phyloP scores from a whole-genome alignment of 2,797 vertebrate genomes.

The Limnodromus scolopaceus region DNA sequence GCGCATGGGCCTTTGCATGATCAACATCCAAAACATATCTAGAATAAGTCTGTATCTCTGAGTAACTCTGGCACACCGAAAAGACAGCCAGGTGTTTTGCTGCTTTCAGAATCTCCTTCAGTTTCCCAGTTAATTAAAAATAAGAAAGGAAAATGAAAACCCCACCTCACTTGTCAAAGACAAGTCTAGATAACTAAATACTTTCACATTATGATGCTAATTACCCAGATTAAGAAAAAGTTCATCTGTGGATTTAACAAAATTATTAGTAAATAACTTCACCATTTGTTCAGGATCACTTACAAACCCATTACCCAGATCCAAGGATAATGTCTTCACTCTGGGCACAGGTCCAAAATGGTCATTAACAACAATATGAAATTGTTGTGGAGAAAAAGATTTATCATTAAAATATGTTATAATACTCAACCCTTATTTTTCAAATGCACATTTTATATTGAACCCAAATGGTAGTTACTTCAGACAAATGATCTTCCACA shows the following conservation, averaged over 20 bases:
- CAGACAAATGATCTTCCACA: constrained; percentile 37
- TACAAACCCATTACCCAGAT: constrained; percentile 44
- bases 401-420: constrained; percentile 47
- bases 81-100: background rate
- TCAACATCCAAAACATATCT: background rate
- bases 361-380: constrained; percentile 62
- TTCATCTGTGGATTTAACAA: constrained; percentile 18
- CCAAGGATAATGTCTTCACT: constrained; percentile 44
- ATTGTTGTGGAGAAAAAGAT: constrained; percentile 40
- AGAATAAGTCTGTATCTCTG: background rate
- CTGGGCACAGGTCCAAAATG: constrained; percentile 47
- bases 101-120: background rate
- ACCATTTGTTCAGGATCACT: constrained; percentile 61
- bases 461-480: constrained; percentile 43
- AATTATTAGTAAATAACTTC: constrained; percentile 48
- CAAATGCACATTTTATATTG: constrained; percentile 43
- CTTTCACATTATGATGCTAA: background rate
- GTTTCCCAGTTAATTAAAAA: background rate
- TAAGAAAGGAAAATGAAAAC: background rate
- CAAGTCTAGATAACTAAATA: background rate
- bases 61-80: background rate
- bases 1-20: background rate
- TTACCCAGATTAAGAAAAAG: background rate
- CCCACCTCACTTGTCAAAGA: background rate
- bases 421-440: constrained; percentile 45